Evolutionary conservation across 92 coral and sea anemone genomes (phyloP), one percentile per base, ranked within the genome.

Genomic region (Porites lobata): DNA sequence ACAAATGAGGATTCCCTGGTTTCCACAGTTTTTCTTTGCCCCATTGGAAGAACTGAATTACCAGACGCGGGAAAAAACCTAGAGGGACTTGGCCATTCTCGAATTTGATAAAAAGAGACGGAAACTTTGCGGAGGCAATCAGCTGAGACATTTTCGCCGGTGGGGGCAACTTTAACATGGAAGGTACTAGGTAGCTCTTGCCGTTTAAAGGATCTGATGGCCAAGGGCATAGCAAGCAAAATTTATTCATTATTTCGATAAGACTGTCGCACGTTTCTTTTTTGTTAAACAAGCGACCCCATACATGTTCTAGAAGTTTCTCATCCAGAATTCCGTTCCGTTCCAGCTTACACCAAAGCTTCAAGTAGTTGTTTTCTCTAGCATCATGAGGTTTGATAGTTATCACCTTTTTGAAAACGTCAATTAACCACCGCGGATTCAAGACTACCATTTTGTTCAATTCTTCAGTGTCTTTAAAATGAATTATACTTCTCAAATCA

Each of bases 51-150:
- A 82, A 62, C 58, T 61, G 86, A 7, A 88, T 26, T 5, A 72
- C 61, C 17, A 87, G 51, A 15, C 91, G 87, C 29, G 79, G 69
- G 19, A 87, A 87, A 17, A 87, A 61, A 19, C 86, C 91, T 9
- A 54, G 17, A 17, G 86, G 91, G 8, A 87, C 79, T 26, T 24
- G 65, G 0, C 77, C 87, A 26, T 50, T 56, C 17, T 9, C 9
- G 54, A 88, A 88, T 11, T 26, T 50, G 8, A 88, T 59, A 68
- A 72, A 81, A 32, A 88, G 62, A 7, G 91, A 14, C 0, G 91
- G 75, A 18, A 73, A 47, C 26, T 65, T 65, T 21, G 72, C 50
- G 24, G 62, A 52, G 38, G 52, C 19, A 63, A 53, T 13, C 17
- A n/a, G 15, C 18, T 65, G 50, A 13, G 1, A 0, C 1, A 43